These are phyloP conservation scores for Egretta garzetta DNA, from an alignment of 2,113 vertebrate species.

Conservation along the genomic window DNA sequence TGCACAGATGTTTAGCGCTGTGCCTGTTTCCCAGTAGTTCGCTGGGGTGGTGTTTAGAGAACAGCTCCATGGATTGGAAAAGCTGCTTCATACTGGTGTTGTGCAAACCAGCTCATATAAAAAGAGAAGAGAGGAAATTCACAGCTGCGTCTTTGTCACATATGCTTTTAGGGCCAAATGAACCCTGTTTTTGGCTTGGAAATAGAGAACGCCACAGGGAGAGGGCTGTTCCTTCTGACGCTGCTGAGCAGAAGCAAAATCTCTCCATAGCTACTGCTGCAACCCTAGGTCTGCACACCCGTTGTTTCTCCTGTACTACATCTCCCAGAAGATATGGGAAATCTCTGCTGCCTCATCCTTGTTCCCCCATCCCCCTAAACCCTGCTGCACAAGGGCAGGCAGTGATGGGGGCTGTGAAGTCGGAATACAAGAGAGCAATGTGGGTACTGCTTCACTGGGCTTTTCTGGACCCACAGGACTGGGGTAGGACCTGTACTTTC, in stretches of 20 bases:
- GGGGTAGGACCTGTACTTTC: background rate
- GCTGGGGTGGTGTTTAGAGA: background rate
- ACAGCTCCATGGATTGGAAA: background rate
- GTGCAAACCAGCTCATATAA: conserved; percentile 6
- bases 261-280: background rate
- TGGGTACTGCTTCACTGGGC: background rate
- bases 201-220: background rate
- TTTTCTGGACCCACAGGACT: background rate
- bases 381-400: background rate
- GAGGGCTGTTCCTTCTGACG: background rate
- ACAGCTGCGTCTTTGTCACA: conserved; percentile 18
- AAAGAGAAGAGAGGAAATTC: conserved; percentile 11
- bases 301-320: background rate
- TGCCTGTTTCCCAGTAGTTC: conserved; percentile 1
- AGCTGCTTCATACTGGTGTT: background rate
- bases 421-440: background rate
- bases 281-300: background rate
- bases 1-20: background rate
- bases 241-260: conserved; percentile 6
- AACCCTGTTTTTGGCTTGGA: conserved; percentile 10
- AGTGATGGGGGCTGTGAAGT: background rate
- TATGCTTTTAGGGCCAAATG: background rate
- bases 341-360: background rate
- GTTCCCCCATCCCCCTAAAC: background rate
- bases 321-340: background rate